Conservation (phyloP, 2,113 vertebrate species). For the Ophiodon elongatus region DNA sequence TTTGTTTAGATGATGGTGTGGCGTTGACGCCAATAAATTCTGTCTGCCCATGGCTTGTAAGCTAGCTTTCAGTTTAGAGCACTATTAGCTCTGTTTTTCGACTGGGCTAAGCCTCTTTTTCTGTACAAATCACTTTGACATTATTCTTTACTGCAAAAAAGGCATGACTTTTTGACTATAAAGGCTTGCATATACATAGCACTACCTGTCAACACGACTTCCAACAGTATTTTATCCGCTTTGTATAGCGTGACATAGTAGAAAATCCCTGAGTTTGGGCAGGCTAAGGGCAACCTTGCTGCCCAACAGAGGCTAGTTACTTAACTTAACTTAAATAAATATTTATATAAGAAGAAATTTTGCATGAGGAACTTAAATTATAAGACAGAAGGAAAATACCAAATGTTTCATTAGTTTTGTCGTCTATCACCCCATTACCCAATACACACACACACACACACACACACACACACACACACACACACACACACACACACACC, state of each 20-base stretch:
- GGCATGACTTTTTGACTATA: neutral
- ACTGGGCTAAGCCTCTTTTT: neutral
- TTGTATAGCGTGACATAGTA: neutral
- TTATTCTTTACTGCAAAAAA: neutral
- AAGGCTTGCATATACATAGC: neutral
- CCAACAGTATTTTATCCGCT: slow-evolving; percentile 32
- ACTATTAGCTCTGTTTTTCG: neutral
- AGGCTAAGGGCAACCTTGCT: slow-evolving; percentile 21
- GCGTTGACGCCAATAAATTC: neutral
- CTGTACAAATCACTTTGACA: neutral
- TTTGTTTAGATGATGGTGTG: neutral
- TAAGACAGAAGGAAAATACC: neutral
- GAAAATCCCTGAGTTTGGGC: slow-evolving; percentile 17
- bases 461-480: neutral
- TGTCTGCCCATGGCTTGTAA: neutral
- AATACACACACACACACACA: too few species aligned
- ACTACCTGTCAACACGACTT: neutral
- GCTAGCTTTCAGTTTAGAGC: neutral
- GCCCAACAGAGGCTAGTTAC: slow-evolving; percentile 39
- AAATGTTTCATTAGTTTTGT: slow-evolving; percentile 10
- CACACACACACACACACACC: neutral
- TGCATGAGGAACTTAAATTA: slow-evolving; percentile 17
- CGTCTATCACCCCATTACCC: neutral
- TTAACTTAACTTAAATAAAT: slow-evolving; percentile 44
- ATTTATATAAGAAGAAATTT: slow-evolving; percentile 25